A percentile compares a stretch with the other conserved stretches of the same genome.
Evolutionary conservation across 2,888 invertebrate species (phyloP).

Genomic region (Oeneis ivallda): DNA sequence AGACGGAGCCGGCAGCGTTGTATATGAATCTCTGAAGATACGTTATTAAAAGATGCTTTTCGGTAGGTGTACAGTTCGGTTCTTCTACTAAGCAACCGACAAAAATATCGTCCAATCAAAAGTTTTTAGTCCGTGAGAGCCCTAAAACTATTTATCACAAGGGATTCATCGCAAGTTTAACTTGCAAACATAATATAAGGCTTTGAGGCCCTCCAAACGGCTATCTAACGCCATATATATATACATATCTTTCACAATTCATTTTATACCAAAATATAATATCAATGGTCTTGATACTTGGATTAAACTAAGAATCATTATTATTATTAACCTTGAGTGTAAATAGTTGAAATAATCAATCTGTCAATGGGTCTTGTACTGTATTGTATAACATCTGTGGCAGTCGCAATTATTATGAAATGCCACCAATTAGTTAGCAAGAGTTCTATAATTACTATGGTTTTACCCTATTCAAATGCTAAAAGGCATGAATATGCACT

Average conservation of each 20-base stretch:
- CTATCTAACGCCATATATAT: conserved; percentile 11
- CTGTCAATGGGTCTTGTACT: background rate
- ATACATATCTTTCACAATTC: conserved; percentile 12
- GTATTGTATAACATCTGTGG: no score
- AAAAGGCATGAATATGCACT: no score
- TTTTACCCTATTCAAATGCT: no score
- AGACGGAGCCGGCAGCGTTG: no score
- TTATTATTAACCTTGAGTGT: background rate
- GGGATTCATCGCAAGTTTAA: conserved; percentile 56
- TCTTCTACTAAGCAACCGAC: background rate
- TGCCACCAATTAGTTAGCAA: no score
- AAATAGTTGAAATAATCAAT: background rate
- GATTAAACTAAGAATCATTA: conserved; percentile 25
- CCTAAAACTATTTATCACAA: conserved; percentile 56
- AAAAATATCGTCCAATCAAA: background rate
- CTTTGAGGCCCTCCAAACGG: conserved; percentile 24
- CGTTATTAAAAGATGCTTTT: background rate
- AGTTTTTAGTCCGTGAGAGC: background rate
- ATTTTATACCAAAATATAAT: conserved; percentile 32
- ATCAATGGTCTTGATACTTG: conserved; percentile 32
- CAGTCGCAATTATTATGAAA: no score
- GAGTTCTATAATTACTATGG: no score
- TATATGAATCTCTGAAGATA: no score
- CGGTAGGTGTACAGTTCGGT: background rate
- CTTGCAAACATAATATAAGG: conserved; percentile 43